Evolutionary conservation across 64 coral and sea anemone species (phyloP).

Genomic region (Hydrozoanthus tunicans): DNA sequence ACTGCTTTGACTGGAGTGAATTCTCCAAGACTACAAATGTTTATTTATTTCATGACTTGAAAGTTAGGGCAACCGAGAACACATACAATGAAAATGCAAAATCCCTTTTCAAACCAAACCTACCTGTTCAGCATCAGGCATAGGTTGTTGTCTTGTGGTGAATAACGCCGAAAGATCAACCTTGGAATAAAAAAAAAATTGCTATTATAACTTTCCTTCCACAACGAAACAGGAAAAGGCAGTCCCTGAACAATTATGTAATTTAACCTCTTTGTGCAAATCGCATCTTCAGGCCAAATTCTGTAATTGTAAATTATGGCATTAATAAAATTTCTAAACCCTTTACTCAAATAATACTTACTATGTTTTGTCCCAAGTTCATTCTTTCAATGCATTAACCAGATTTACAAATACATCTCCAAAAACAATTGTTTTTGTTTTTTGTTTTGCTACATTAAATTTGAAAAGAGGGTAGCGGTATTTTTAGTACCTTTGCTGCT

Average conservation of each 20-base stretch:
- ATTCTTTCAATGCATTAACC: neutral
- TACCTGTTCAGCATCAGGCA: constrained; percentile 95
- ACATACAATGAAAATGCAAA: neutral
- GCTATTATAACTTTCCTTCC: neutral
- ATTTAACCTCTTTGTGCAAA: no score
- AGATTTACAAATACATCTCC: neutral
- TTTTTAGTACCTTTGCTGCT: constrained; percentile 79
- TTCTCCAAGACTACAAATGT: no score
- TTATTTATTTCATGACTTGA: no score
- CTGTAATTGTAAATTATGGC: no score
- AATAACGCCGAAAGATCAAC: constrained; percentile 93
- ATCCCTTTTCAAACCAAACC: neutral
- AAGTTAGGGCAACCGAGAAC: no score
- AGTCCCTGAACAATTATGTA: no score
- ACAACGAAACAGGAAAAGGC: no score
- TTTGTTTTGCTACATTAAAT: no score
- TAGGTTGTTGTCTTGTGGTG: constrained; percentile 90
- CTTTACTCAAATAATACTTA: no score
- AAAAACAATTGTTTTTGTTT: neutral
- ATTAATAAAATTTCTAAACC: no score
- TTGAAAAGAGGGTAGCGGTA: neutral
- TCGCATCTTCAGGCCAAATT: no score
- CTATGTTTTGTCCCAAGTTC: neutral
- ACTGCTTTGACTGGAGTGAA: no score
- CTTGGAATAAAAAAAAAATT: constrained; percentile 23